These are phyloP conservation scores for Gallinago paraguaiae DNA, from an alignment of 2,113 vertebrate species.

Conservation along the genomic window DNA sequence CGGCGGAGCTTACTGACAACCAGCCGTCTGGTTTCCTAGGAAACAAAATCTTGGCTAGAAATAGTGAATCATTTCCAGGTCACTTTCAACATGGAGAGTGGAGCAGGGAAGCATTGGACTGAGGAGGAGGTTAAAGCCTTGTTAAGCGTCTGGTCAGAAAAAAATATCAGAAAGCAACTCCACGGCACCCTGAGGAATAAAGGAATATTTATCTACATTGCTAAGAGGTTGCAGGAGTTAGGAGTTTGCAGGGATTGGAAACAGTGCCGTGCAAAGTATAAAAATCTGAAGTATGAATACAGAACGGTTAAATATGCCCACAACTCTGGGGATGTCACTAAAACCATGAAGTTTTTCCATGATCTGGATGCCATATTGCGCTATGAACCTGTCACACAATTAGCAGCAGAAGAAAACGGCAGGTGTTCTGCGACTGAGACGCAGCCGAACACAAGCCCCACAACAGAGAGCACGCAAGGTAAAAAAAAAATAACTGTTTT, in stretches of 20 bases:
- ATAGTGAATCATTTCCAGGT: slow-evolving; percentile 92
- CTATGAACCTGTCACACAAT: slow-evolving; percentile 56
- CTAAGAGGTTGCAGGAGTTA: slow-evolving; percentile 86
- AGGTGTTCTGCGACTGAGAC: slow-evolving; percentile 58
- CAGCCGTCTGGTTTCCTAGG: slow-evolving; percentile 94
- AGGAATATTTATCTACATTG: slow-evolving; percentile 88
- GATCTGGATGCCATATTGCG: slow-evolving; percentile 78
- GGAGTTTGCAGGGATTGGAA: slow-evolving; percentile 87
- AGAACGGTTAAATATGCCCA: slow-evolving; percentile 79
- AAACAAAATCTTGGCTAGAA: slow-evolving; percentile 89
- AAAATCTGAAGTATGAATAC: slow-evolving; percentile 87
- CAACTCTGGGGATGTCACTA: slow-evolving; percentile 70
- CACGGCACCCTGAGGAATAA: slow-evolving; percentile 83
- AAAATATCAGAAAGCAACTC: slow-evolving; percentile 79
- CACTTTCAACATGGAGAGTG: slow-evolving; percentile 90
- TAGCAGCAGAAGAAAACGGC: slow-evolving; percentile 71
- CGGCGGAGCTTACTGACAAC: slow-evolving; percentile 84
- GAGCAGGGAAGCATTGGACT: slow-evolving; percentile 81
- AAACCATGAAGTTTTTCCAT: slow-evolving; percentile 81
- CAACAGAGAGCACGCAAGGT: slow-evolving; percentile 67
- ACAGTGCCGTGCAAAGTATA: slow-evolving; percentile 88
- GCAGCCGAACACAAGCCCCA: slow-evolving; percentile 52
- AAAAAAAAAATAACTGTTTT: slow-evolving; percentile 53
- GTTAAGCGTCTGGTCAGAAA: slow-evolving; percentile 87
- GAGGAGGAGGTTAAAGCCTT: slow-evolving; percentile 87